Percentiles rank a stretch among this genome's conserved stretches.
phyloP scores from a whole-genome alignment of 1,140 invertebrate species.

The Stenopsyche tienmushanensis region DNA sequence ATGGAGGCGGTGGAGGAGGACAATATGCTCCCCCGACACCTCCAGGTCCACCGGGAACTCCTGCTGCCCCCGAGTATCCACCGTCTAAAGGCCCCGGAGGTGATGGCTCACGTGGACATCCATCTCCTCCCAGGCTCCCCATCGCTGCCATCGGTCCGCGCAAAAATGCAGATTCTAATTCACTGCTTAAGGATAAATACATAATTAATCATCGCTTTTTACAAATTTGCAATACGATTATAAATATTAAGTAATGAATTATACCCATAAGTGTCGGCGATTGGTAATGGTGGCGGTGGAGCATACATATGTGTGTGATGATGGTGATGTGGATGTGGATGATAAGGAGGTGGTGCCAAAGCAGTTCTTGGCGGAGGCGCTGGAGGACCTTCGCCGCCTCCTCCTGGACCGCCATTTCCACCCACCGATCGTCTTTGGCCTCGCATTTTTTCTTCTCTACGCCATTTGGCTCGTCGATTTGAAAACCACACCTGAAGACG shows the following conservation, averaged over 20 bases:
- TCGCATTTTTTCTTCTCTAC: slow-evolving; percentile 94
- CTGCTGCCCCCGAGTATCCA: background rate
- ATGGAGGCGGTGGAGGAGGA: slow-evolving; percentile 24
- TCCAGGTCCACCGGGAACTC: background rate
- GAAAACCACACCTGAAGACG: slow-evolving; percentile 96
- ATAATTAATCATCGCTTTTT: background rate
- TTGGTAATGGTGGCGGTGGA: slow-evolving; percentile 82
- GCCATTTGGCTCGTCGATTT: slow-evolving; percentile 97
- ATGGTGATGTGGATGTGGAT: slow-evolving; percentile 48
- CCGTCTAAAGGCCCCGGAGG: slow-evolving; percentile 13
- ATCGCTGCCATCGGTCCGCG: slow-evolving; percentile 36
- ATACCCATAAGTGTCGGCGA: slow-evolving; percentile 80
- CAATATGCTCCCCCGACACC: slow-evolving; percentile 20
- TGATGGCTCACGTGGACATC: slow-evolving; percentile 34
- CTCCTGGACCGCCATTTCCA: slow-evolving; percentile 52
- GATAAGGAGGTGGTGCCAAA: slow-evolving; percentile 59
- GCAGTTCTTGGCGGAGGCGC: slow-evolving; percentile 60
- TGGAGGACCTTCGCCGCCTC: slow-evolving; percentile 56
- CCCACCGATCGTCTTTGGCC: slow-evolving; percentile 71
- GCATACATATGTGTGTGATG: slow-evolving; percentile 73
- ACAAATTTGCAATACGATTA: background rate
- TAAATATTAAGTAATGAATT: background rate
- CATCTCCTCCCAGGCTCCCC: slow-evolving; percentile 34
- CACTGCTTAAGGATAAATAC: slow-evolving; percentile 34
- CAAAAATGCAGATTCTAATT: slow-evolving; percentile 38